Evolutionary conservation across 2,888 invertebrate genomes (phyloP), one percentile per base, ranked within the genome.

Genomic region (Drosophila algonquin): DNA sequence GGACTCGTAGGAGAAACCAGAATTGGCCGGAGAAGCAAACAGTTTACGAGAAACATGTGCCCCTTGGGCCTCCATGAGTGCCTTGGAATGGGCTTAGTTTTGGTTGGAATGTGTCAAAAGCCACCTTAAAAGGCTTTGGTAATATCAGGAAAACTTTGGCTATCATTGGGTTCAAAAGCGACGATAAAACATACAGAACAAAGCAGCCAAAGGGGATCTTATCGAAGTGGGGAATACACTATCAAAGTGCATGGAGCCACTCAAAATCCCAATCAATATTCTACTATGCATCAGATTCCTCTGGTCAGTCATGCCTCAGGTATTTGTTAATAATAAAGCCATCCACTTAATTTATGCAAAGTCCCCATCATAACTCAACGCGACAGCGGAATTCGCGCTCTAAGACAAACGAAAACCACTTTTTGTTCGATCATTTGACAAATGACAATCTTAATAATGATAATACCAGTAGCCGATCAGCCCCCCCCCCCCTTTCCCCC

Each of bases 301-400:
- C n/a, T n/a, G 40, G 5, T n/a, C 6, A 40, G 5, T 40, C n/a
- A 40, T 40, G 1, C 6, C 7, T 40, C 5, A 7, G 40, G 40
- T 9, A n/a, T 58, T 56, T 70, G 44, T 35, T 55, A 54, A 55
- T 63, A 61, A 65, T 70, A 63, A 70, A 69, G 71, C 24, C 54
- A 56, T 63, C 24, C 47, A 40, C 58, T 63, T 76, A 73, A 76
- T 76, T 76, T 82, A 85, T 87, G 85, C 81, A 77, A 84, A 71
- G 87, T 84, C 59, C 32, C 45, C 56, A 69, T 47, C 56, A 69
- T 67, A 65, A 69, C 76, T 77, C 58, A 73, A 70, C 72, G 78
- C 78, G 81, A 77, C 77, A 81, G 73, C 62, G 56, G 52, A 71
- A 63, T 63, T 80, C 64, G 48, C 55, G 35, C 69, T 68, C 53